Conservation (phyloP, 2,113 vertebrate species). For the Urocolius indicus region DNA sequence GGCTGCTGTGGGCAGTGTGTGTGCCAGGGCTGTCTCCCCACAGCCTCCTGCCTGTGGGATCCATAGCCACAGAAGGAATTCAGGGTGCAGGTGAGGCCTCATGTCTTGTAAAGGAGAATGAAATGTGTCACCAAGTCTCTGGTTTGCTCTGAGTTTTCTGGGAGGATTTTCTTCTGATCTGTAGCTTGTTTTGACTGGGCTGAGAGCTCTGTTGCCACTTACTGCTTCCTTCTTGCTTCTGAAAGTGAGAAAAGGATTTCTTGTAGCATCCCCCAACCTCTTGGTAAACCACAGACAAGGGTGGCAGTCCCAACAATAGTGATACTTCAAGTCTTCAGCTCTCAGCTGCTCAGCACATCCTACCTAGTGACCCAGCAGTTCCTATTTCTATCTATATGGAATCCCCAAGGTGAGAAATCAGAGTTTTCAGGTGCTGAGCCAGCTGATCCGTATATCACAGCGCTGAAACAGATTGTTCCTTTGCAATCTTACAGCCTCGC, state of each 20-base stretch:
- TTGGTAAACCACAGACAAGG: not conserved
- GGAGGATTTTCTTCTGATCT: not conserved
- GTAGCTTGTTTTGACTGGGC: not conserved
- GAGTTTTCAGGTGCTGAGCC: not conserved
- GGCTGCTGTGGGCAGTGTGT: not conserved
- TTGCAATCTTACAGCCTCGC: not conserved
- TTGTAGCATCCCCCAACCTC: not conserved
- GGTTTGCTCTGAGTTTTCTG: not conserved
- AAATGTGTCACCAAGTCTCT: not conserved
- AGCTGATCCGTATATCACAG: not conserved
- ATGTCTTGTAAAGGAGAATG: not conserved
- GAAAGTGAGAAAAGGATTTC: not conserved
- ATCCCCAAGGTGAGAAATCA: not conserved
- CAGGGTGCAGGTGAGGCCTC: not conserved
- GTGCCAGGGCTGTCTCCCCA: not conserved
- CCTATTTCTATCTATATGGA: not conserved
- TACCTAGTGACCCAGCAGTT: not conserved
- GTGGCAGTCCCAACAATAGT: not conserved
- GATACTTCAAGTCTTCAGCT: no score
- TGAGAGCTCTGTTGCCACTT: not conserved
- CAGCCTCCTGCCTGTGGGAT: no score
- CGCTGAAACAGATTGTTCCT: not conserved
- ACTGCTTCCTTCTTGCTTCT: not conserved
- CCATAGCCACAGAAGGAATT: not conserved
- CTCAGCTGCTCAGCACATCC: not conserved